Percentiles rank a stretch among this genome's conserved stretches.
Conservation (phyloP, 2,113 vertebrate genomes). For the Dicerorhinus sumatrensis region DNA sequence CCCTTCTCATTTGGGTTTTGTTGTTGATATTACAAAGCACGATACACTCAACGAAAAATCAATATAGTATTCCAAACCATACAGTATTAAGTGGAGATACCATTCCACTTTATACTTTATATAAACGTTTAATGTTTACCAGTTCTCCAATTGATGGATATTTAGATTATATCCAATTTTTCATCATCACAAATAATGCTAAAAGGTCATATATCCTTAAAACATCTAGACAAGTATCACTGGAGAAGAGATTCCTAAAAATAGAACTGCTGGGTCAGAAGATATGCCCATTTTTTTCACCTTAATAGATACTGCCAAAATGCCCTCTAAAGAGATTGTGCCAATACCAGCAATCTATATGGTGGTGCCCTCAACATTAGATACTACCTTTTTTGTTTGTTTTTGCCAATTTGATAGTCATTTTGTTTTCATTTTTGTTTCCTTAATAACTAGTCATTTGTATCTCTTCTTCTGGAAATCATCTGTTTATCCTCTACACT, state of each 20-base stretch:
- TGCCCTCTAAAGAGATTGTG: not conserved
- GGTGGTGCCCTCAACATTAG: not conserved
- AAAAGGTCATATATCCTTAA: not conserved
- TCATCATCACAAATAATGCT: conserved; percentile 3
- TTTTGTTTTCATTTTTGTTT: not conserved
- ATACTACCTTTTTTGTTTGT: not conserved
- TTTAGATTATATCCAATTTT: not conserved
- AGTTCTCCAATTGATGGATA: not conserved
- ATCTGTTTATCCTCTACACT: not conserved
- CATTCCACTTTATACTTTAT: not conserved
- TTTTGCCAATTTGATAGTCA: not conserved
- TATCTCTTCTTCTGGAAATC: not conserved
- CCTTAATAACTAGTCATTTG: not conserved
- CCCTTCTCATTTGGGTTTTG: not conserved
- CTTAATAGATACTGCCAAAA: not conserved
- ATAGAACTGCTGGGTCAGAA: conserved; percentile 20
- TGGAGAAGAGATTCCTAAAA: conserved; percentile 47
- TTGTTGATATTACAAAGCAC: not conserved
- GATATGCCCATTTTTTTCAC: not conserved
- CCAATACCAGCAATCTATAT: not conserved
- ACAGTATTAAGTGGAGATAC: not conserved
- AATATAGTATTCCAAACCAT: not conserved
- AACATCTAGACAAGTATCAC: not conserved
- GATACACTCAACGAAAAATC: not conserved
- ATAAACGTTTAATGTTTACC: not conserved